These are phyloP conservation scores for Drosophila dunni DNA, from an alignment of 1,140 invertebrate genomes.

Conservation along the genomic window DNA sequence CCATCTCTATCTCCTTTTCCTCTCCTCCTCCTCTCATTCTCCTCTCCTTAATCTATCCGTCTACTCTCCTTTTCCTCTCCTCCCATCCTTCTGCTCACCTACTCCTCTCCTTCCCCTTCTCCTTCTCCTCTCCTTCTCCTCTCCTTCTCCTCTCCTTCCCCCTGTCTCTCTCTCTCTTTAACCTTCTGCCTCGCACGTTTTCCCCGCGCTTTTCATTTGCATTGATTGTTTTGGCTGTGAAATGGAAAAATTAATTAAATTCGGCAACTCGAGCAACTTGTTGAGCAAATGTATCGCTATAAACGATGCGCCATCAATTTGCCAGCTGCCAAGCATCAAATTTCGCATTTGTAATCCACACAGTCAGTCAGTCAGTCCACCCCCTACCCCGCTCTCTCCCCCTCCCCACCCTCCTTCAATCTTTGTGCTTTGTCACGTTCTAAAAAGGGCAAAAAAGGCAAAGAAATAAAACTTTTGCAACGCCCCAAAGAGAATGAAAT, in stretches of 20 bases:
- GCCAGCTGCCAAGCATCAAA: conserved; percentile 24
- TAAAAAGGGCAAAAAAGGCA: not conserved
- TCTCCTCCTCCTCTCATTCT: no score
- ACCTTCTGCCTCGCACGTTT: not conserved
- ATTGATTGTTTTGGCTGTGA: conserved; percentile 30
- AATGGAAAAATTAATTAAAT: conserved; percentile 48
- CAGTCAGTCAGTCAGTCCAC: no score
- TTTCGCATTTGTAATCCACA: conserved; percentile 36
- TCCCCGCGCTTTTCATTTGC: conserved; percentile 27
- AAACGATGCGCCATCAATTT: conserved; percentile 39
- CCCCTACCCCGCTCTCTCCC: not conserved
- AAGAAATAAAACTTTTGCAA: conserved; percentile 15
- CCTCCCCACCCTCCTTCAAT: conserved; percentile 1
- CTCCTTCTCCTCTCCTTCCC: not conserved
- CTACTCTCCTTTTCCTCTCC: no score
- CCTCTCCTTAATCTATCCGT: no score
- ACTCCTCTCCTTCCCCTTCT: no score
- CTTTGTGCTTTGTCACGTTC: conserved; percentile 33
- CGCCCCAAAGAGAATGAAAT: conserved; percentile 31
- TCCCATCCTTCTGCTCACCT: no score
- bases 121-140: no score
- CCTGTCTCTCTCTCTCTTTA: not conserved
- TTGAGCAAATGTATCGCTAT: conserved; percentile 41
- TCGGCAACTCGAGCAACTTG: conserved; percentile 35
- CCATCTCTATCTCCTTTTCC: no score